Percentiles rank a stretch among this genome's conserved stretches.
Conservation (phyloP, 2,888 invertebrate genomes). For the Drosophila infuscata region DNA sequence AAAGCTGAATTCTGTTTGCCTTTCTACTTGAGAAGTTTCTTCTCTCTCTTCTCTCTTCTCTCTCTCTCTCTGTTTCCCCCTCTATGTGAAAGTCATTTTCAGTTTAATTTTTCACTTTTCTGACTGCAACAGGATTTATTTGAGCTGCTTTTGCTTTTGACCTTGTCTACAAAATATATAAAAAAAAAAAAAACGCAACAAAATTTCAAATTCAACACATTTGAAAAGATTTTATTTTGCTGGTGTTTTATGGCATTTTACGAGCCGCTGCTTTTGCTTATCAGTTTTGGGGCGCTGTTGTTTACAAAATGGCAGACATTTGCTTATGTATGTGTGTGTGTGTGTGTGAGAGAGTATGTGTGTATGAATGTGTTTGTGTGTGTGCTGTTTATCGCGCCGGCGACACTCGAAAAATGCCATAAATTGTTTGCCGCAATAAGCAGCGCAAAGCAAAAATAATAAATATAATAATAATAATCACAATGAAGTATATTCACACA, state of each 20-base stretch:
- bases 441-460: conserved; percentile 38
- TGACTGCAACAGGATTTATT: conserved; percentile 52
- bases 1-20: conserved; percentile 52
- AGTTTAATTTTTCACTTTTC: conserved; percentile 21
- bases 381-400: conserved; percentile 40
- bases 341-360: conserved; percentile 11
- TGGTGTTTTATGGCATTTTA: conserved; percentile 39
- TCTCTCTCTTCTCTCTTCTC: conserved; percentile 24
- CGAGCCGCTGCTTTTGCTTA: conserved; percentile 30
- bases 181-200: not conserved
- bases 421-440: conserved; percentile 63
- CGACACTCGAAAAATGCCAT: conserved; percentile 67
- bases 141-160: conserved; percentile 55
- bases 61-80: conserved; percentile 4
- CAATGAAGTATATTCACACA: conserved; percentile 22
- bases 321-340: conserved; percentile 19
- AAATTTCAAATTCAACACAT: conserved; percentile 18
- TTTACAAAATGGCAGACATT: conserved; percentile 77
- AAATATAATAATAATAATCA: conserved; percentile 28
- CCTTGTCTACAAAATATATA: conserved; percentile 51
- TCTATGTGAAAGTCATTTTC: conserved; percentile 67
- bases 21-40: conserved; percentile 61
- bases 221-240: conserved; percentile 32
- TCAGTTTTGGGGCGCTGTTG: conserved; percentile 50
- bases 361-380: conserved; percentile 4